Conservation (phyloP, 2,888 invertebrate genomes). For the Diloba caeruleocephala region DNA sequence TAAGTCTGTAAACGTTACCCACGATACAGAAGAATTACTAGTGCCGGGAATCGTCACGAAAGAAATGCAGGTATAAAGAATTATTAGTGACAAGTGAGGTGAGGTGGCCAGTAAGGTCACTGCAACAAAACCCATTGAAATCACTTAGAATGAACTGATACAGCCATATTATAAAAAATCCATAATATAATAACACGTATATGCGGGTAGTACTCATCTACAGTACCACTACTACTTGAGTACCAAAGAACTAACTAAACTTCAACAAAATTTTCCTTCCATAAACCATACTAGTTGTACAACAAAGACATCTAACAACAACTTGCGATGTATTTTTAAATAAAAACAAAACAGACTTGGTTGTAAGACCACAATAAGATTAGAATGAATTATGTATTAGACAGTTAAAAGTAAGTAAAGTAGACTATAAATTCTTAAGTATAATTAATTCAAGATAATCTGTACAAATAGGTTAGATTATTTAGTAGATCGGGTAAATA, state of each 20-base stretch:
- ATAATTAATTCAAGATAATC: constrained; percentile 29
- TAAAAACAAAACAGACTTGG: constrained; percentile 15
- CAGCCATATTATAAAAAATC: too few relatives aligned
- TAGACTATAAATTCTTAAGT: constrained; percentile 22
- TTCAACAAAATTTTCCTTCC: constrained; percentile 24
- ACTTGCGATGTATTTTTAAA: constrained; percentile 14
- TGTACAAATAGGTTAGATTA: constrained; percentile 7
- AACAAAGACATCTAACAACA: constrained; percentile 18
- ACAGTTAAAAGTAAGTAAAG: constrained; percentile 19
- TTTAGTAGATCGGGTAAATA: constrained; percentile 8
- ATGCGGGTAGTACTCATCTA: too few relatives aligned
- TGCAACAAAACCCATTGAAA: constrained; percentile 1
- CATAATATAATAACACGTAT: too few relatives aligned
- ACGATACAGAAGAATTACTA: too few relatives aligned
- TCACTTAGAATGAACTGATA: constrained; percentile 10
- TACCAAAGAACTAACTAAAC: constrained; percentile 16
- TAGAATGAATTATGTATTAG: constrained; percentile 10
- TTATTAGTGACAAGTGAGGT: too few relatives aligned
- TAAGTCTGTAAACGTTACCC: too few relatives aligned
- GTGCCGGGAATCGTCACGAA: too few relatives aligned
- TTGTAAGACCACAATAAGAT: constrained; percentile 22
- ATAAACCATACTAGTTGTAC: constrained; percentile 6
- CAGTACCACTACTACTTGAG: too few relatives aligned
- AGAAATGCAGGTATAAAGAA: too few relatives aligned
- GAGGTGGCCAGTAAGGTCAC: too few relatives aligned